These are phyloP conservation scores for Adineta ricciae DNA, from an alignment of 2,888 invertebrate species.

Conservation along the genomic window DNA sequence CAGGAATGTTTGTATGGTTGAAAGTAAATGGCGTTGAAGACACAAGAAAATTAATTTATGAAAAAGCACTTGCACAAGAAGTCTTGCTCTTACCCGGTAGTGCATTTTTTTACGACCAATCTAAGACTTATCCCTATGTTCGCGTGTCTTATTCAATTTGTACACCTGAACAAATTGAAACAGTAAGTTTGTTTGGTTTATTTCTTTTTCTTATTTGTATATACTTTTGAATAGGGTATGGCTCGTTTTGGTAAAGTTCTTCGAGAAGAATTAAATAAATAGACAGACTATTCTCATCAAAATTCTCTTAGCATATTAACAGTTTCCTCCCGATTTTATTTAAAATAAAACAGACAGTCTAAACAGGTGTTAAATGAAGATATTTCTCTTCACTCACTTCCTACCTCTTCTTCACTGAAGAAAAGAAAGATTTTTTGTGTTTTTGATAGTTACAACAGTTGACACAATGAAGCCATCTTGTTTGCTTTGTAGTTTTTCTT, in stretches of 20 bases:
- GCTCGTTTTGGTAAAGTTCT: neutral
- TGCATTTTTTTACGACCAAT: constrained; percentile 60
- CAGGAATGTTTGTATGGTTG: constrained; percentile 71
- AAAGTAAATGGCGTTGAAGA: constrained; percentile 61
- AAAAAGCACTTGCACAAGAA: constrained; percentile 60
- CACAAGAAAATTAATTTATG: constrained; percentile 64
- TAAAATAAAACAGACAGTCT: no score
- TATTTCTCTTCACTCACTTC: no score
- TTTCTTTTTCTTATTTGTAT: no score
- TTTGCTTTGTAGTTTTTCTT: no score
- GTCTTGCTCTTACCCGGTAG: constrained; percentile 64
- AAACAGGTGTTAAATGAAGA: no score
- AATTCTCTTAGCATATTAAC: no score
- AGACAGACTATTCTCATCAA: neutral
- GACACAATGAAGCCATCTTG: no score
- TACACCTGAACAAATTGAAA: constrained; percentile 59
- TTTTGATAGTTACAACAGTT: no score
- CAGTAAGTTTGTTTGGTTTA: constrained; percentile 44
- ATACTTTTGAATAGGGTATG: neutral
- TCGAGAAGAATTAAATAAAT: neutral
- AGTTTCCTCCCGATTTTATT: no score
- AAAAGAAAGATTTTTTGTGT: no score
- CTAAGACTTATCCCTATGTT: constrained; percentile 60
- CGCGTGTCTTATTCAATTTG: constrained; percentile 65
- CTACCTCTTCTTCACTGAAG: no score